phyloP scores from a whole-genome alignment of 2,113 vertebrate genomes.

The Pteruthius melanotis region DNA sequence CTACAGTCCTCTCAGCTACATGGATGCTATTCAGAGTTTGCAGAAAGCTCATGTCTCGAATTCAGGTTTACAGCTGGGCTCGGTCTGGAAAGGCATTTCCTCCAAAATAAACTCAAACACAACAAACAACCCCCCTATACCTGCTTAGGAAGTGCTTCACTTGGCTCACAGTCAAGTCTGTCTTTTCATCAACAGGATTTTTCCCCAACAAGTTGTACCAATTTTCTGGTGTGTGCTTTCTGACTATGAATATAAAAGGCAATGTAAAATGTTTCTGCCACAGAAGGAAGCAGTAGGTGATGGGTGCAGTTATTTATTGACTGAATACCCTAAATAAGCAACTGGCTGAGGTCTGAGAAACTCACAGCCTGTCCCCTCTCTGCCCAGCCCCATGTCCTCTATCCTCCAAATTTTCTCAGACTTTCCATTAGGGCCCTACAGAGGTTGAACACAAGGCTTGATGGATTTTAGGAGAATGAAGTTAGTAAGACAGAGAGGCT shows the following conservation, averaged over 20 bases:
- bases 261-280: neutral
- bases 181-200: neutral
- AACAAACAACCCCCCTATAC: neutral
- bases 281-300: slow-evolving; percentile 18
- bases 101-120: neutral
- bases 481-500: neutral
- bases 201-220: neutral
- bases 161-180: neutral
- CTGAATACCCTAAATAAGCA: slow-evolving; percentile 24
- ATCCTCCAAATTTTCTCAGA: neutral
- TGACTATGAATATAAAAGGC: slow-evolving; percentile 22
- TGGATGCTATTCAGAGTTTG: neutral
- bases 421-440: neutral
- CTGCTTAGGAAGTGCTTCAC: neutral
- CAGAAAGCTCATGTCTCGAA: neutral
- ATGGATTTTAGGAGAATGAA: neutral
- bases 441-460: neutral
- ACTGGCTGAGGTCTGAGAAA: neutral
- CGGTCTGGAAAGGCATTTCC: neutral
- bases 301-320: slow-evolving; percentile 16
- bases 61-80: neutral
- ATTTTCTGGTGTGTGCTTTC: slow-evolving; percentile 16
- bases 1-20: neutral
- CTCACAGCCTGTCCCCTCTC: neutral
- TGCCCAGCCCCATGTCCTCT: neutral